Percentiles rank a stretch among this genome's conserved stretches.
phyloP scores from a whole-genome alignment of 1,140 invertebrate species.

The Drosophila guanche region DNA sequence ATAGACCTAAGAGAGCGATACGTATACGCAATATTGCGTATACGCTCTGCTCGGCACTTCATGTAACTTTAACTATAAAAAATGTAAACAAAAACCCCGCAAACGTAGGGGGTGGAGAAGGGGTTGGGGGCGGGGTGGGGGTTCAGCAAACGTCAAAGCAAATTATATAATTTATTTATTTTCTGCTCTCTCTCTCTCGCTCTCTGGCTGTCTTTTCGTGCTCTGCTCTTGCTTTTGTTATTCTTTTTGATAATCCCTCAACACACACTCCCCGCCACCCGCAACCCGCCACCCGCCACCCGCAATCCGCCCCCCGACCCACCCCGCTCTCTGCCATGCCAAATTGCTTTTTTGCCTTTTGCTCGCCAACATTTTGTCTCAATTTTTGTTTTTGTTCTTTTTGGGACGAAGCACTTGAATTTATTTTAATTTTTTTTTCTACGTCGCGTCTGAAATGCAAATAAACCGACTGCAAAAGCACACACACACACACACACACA shows the following conservation, averaged over 20 bases:
- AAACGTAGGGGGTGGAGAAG: not conserved
- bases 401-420: conserved; percentile 41
- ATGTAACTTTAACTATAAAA: conserved; percentile 44
- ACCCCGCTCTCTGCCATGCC: conserved; percentile 31
- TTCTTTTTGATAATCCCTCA: conserved; percentile 28
- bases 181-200: conserved; percentile 20
- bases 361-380: conserved; percentile 36
- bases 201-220: conserved; percentile 3
- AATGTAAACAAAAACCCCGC: conserved; percentile 54
- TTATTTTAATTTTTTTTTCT: conserved; percentile 35
- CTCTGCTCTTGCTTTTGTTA: conserved; percentile 27
- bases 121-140: not conserved
- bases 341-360: conserved; percentile 57
- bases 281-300: no score
- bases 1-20: conserved; percentile 34
- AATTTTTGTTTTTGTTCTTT: conserved; percentile 19
- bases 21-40: conserved; percentile 63
- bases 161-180: conserved; percentile 80
- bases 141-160: conserved; percentile 50
- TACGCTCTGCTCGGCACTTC: conserved; percentile 7
- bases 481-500: no score
- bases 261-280: not conserved
- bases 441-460: conserved; percentile 63
- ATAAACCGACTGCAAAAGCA: conserved; percentile 37
- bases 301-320: not conserved